Evolutionary conservation across 2,797 vertebrate genomes (phyloP).

Genomic region (Taeniopygia guttata): DNA sequence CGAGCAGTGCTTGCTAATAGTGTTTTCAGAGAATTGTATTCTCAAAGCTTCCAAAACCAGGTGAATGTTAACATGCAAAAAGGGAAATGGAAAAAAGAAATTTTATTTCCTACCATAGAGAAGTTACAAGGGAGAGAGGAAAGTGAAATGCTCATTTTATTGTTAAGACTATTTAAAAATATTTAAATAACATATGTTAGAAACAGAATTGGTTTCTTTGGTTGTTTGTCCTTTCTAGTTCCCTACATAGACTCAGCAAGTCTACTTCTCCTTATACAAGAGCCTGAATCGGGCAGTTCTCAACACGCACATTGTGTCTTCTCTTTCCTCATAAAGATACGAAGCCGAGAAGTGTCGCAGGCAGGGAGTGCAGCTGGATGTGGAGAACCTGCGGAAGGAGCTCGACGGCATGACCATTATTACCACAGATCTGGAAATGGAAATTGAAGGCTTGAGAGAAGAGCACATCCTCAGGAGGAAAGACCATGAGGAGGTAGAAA

Average conservation of each 20-base stretch:
- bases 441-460: conserved; percentile 78
- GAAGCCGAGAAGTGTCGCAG: conserved; percentile 75
- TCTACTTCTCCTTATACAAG: not conserved
- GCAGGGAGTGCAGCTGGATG: conserved; percentile 73
- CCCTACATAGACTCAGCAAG: not conserved
- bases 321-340: conserved; percentile 62
- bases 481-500: conserved; percentile 75
- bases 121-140: not conserved
- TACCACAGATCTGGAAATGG: conserved; percentile 80
- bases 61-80: not conserved
- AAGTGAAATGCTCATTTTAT: not conserved
- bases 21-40: not conserved
- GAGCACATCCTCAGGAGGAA: conserved; percentile 81
- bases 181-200: not conserved
- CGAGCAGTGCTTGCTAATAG: not conserved
- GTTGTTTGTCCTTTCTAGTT: not conserved
- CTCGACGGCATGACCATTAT: conserved; percentile 79
- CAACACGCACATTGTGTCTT: not conserved
- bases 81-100: not conserved
- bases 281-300: not conserved
- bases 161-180: not conserved
- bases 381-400: conserved; percentile 77
- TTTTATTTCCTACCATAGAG: not conserved
- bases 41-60: not conserved
- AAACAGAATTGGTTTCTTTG: not conserved